Evolutionary conservation across 1,140 invertebrate genomes (phyloP), one percentile per base, ranked within the genome.

Genomic region (Aphelinus atriplicis): DNA sequence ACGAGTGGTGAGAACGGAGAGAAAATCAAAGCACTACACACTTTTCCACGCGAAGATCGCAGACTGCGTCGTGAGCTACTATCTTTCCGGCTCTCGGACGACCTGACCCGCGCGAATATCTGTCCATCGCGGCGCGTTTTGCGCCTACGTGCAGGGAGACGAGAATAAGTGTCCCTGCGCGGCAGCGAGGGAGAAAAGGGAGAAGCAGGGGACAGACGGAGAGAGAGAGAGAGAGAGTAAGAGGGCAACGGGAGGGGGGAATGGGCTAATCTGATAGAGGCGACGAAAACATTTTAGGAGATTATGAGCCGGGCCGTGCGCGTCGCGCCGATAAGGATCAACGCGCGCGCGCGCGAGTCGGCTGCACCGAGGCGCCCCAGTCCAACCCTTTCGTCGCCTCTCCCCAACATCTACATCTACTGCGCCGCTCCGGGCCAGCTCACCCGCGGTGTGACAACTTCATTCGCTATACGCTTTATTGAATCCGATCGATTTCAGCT

Each of bases 271-370:
- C 83, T 83, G 83, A 84, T 84, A 77, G 75, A 83, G 79, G 78
- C 79, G 80, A 79, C 75, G 77, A 81, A 79, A 81, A 80, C 77
- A 80, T 80, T 81, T 79, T 78, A 64, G 50, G 77, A 78, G 79
- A 81, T 83, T 81, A 83, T 75, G 81, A 81, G 79, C 73, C 63
- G 26, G 57, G 64, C 3, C 47, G 47, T 45, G 46, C 60, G 71
- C 56, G 47, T 50, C 64, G 57, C 26, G 26, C 75, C 73, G 83
- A 84, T 84, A 81, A 82, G 79, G 83, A 84, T 83, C 78, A 76
- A 75, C 71, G 76, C 73, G 77, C 79, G 79, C 79, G 26, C 26
- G 26, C 26, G 26, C 26, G 26, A 26, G 77, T 79, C 81, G 82
- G 82, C 81, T 78, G 51, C 60, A 80, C 65, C 26, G 26, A 80